Evolutionary conservation across 1,140 invertebrate genomes (phyloP).

Genomic region (Cataglyphis hispanica): DNA sequence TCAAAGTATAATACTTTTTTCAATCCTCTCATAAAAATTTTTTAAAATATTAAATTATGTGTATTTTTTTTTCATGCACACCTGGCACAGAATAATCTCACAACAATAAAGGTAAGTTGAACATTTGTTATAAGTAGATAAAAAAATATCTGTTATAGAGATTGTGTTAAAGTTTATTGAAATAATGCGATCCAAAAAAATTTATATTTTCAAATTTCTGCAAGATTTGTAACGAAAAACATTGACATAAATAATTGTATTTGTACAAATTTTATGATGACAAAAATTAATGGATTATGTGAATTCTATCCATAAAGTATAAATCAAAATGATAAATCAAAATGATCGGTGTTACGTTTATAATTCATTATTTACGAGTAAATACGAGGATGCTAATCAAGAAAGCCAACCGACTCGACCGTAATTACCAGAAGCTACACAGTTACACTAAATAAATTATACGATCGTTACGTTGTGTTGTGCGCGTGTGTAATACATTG

Average conservation of each 20-base stretch:
- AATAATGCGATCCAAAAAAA: neutral
- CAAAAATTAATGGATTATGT: neutral
- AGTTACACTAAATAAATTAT: constrained; percentile 25
- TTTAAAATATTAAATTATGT: neutral
- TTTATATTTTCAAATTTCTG: neutral
- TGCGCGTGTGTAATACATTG: neutral
- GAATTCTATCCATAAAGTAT: neutral
- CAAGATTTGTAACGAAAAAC: neutral
- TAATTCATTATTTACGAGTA: constrained; percentile 47
- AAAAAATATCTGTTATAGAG: neutral
- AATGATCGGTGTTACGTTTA: neutral
- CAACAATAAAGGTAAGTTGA: constrained; percentile 89
- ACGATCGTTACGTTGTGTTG: constrained; percentile 8
- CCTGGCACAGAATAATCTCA: constrained; percentile 88
- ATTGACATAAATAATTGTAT: neutral
- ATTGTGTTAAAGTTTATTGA: neutral
- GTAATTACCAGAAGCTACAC: constrained; percentile 15
- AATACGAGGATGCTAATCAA: constrained; percentile 23
- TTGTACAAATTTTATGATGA: neutral
- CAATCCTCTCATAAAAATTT: neutral
- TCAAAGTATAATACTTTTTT: neutral
- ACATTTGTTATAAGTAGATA: neutral
- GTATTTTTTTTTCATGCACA: constrained; percentile 70
- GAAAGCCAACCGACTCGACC: constrained; percentile 18
- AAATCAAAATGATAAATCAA: constrained; percentile 13